Evolutionary conservation across 1,140 invertebrate species (phyloP).

Genomic region (Pseudoatta argentina): DNA sequence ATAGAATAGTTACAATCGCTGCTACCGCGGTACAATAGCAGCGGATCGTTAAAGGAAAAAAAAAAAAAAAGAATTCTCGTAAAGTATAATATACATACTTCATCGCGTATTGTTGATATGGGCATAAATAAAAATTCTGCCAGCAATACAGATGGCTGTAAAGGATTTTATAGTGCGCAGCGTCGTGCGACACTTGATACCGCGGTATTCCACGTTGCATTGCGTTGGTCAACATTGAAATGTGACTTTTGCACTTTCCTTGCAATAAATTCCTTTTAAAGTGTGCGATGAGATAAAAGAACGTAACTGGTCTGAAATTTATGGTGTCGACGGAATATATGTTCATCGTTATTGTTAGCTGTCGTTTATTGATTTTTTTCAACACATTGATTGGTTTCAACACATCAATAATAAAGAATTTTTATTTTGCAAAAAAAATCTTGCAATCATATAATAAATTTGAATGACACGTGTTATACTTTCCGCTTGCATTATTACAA

Average conservation of each 20-base stretch:
- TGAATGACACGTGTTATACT: background rate
- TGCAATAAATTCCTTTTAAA: conserved; percentile 34
- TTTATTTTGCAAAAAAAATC: background rate
- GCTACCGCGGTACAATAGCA: background rate
- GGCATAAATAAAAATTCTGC: conserved; percentile 45
- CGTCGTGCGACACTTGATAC: conserved; percentile 1
- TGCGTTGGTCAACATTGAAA: conserved; percentile 39
- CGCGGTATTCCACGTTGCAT: background rate
- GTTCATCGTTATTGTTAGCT: background rate
- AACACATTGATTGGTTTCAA: no score
- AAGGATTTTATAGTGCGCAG: conserved; percentile 27
- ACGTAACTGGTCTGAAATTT: conserved; percentile 11
- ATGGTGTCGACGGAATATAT: background rate
- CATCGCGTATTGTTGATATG: background rate
- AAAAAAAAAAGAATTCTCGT: background rate
- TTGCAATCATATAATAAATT: background rate
- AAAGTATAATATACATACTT: conserved; percentile 4
- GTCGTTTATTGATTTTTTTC: background rate
- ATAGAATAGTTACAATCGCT: background rate
- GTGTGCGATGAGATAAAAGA: background rate
- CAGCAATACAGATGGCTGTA: conserved; percentile 7
- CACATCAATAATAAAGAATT: no score
- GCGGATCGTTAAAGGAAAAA: background rate
- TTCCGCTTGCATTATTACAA: background rate
- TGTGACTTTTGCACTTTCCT: conserved; percentile 31